These are phyloP conservation scores for Cydia pomonella DNA, from an alignment of 1,140 invertebrate species.

Conservation along the genomic window DNA sequence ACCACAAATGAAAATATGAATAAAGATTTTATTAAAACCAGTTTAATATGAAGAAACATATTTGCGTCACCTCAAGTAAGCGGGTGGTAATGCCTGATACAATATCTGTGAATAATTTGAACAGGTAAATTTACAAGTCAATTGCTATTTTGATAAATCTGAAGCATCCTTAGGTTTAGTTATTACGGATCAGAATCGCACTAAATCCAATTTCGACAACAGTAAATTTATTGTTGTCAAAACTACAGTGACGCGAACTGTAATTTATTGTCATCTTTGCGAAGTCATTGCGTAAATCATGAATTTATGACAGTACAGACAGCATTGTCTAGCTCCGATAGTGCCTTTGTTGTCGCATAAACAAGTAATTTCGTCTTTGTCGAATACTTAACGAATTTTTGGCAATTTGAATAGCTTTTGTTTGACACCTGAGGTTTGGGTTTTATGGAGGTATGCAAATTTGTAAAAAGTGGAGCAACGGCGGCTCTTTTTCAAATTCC, in stretches of 20 bases:
- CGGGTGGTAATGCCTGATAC: constrained; percentile 70
- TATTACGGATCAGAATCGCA: constrained; percentile 47
- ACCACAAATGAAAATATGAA: constrained; percentile 7
- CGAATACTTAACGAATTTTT: constrained; percentile 25
- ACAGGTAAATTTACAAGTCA: constrained; percentile 50
- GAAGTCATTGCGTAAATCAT: constrained; percentile 79
- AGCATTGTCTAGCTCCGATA: constrained; percentile 66
- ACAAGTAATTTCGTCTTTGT: constrained; percentile 42
- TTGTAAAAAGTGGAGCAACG: constrained; percentile 21
- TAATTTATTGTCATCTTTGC: constrained; percentile 78
- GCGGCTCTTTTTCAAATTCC: not conserved
- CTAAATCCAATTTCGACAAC: constrained; percentile 33
- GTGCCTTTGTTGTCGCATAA: constrained; percentile 60
- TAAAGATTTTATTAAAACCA: constrained; percentile 46
- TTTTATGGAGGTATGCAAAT: constrained; percentile 8
- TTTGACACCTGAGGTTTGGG: constrained; percentile 32
- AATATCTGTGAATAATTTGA: constrained; percentile 72
- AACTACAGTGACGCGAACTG: constrained; percentile 66
- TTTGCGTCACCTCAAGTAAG: constrained; percentile 67
- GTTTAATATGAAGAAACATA: constrained; percentile 50
- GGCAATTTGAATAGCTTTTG: constrained; percentile 26
- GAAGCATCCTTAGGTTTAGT: not conserved
- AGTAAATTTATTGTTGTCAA: constrained; percentile 46
- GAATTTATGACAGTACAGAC: constrained; percentile 75
- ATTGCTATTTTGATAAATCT: constrained; percentile 40